These are phyloP conservation scores for Drosophila paulistorum DNA, from an alignment of 1,140 invertebrate genomes.

Conservation along the genomic window DNA sequence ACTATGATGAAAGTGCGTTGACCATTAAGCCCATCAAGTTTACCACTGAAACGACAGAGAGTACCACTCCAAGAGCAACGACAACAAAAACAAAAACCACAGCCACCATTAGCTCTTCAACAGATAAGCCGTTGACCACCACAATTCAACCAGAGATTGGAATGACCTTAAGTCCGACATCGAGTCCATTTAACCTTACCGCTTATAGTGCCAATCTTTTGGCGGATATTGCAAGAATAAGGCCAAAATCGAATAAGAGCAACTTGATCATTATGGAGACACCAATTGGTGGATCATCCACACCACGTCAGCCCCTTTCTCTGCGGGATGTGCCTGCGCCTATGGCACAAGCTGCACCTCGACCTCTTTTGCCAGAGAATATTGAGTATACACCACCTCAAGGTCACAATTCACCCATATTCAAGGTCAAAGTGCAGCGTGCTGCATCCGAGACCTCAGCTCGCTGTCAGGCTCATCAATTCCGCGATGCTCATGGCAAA, in stretches of 20 bases:
- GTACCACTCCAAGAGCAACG: conserved; percentile 28
- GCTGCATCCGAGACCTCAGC: conserved; percentile 32
- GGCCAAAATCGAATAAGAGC: conserved; percentile 44
- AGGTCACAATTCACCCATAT: conserved; percentile 70
- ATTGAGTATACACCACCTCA: conserved; percentile 66
- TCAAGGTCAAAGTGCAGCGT: conserved; percentile 74
- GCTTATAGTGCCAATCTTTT: conserved; percentile 56
- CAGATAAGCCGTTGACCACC: background rate
- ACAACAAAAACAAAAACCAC: background rate
- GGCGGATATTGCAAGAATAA: conserved; percentile 47
- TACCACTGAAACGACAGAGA: conserved; percentile 38
- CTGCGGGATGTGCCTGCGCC: conserved; percentile 41
- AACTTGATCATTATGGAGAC: conserved; percentile 68
- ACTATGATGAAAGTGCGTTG: conserved; percentile 78
- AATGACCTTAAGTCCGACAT: background rate
- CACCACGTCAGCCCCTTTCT: conserved; percentile 18
- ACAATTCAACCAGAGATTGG: conserved; percentile 17
- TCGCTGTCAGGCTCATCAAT: conserved; percentile 68
- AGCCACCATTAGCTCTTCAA: background rate
- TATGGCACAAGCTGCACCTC: conserved; percentile 48
- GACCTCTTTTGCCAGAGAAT: conserved; percentile 28
- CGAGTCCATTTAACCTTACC: conserved; percentile 34
- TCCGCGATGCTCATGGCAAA: conserved; percentile 62
- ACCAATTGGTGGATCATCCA: conserved; percentile 38
- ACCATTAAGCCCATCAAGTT: conserved; percentile 76